Conservation (phyloP, 2,113 vertebrate genomes). For the Cyanoliseus patagonus region DNA sequence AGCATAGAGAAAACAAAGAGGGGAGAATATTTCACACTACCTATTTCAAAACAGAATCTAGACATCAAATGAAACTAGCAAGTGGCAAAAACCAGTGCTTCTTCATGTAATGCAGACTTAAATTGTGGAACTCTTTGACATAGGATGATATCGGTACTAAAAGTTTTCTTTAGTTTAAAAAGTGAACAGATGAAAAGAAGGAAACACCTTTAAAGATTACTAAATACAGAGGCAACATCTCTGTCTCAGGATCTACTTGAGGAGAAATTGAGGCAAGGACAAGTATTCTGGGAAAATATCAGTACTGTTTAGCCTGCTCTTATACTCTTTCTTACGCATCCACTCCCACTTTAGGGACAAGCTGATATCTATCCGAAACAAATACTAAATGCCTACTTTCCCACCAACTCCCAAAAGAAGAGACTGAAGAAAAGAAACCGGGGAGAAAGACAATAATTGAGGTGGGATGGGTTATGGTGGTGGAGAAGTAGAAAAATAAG, state of each 20-base stretch:
- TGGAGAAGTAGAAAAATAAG: not conserved
- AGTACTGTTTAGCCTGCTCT: not conserved
- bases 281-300: not conserved
- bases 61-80: not conserved
- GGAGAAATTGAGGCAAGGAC: not conserved
- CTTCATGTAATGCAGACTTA: not conserved
- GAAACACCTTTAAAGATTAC: not conserved
- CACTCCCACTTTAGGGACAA: not conserved
- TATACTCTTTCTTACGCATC: not conserved
- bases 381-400: not conserved
- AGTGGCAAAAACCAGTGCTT: not conserved
- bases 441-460: not conserved
- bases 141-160: not conserved
- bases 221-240: not conserved
- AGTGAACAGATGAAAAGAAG: not conserved
- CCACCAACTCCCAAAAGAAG: not conserved
- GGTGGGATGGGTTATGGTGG: accelerated
- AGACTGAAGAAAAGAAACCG: not conserved
- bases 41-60: not conserved
- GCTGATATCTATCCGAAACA: not conserved
- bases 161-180: not conserved
- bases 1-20: not conserved
- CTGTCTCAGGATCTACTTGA: not conserved
- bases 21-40: not conserved
- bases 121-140: not conserved